Evolutionary conservation across 1,140 invertebrate genomes (phyloP), one percentile per base, ranked within the genome.

Genomic region (Amyelois transitella): DNA sequence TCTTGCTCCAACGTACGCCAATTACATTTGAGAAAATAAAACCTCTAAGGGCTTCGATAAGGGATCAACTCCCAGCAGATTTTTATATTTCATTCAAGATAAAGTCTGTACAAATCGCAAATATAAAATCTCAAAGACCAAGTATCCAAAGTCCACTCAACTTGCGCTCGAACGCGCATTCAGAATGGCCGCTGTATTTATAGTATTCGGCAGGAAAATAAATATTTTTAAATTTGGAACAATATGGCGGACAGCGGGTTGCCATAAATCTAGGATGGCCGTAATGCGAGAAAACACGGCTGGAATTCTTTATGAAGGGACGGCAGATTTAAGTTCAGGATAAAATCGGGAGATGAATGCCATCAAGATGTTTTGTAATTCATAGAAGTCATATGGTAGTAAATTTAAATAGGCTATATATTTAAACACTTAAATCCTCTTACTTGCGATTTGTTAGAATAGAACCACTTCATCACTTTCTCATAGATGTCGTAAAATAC

Each of bases 171-270:
- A 72, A 74, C 56, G 64, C 55, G 53, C 57, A 57, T 70, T 63
- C 60, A 59, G 65, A 77, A 20, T 72, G 67, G 53, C 59, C 28
- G 54, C 55, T 61, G 52, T 56, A 62, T 66, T 64, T 66, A 69
- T 64, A 62, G 55, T 66, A 69, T 76, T 76, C 51, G 55, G 67
- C 63, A 64, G 71, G 60, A 82, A 75, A 74, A 77, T 80, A 81
- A 77, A 81, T 80, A 82, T 86, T 86, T 86, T 84, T 86, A 82
- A 82, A 86, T 81, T 82, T 81, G 75, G 79, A 79, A 79, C 79
- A 86, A 82, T 82, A 86, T 81, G 79, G 77, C 72, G 66, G 79
- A 78, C 80, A 76, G 76, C 68, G 80, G 80, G 69, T 75, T 71
- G 72, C 74, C 59, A 80, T 84, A 86, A 86, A 86, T 86, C 81